Percentiles rank a stretch among this genome's conserved stretches.
Conservation (phyloP, 2,888 invertebrate genomes). For the Drosophila kokeensis region DNA sequence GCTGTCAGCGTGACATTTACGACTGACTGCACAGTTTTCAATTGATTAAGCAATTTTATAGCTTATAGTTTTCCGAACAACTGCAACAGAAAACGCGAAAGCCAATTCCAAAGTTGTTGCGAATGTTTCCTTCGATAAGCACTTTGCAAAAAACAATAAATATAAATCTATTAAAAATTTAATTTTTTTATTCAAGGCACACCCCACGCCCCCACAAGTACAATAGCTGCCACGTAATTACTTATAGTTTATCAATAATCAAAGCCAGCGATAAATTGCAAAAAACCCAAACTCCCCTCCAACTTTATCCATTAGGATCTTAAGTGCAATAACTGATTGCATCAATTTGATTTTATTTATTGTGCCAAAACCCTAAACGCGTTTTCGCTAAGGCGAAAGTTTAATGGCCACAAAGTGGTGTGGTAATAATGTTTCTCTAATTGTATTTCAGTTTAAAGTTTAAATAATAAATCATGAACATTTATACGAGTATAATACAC, state of each 20-base stretch:
- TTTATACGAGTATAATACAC: background rate
- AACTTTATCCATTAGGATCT: conserved; percentile 8
- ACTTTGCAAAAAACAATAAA: conserved; percentile 4
- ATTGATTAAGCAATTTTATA: conserved; percentile 77
- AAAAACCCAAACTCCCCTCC: background rate
- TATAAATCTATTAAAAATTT: conserved; percentile 23
- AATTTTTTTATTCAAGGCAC: background rate
- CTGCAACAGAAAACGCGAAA: conserved; percentile 7
- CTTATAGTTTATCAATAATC: background rate
- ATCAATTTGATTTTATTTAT: conserved; percentile 28
- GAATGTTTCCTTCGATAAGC: conserved; percentile 41
- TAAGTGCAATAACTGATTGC: conserved; percentile 8
- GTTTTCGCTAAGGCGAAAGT: conserved; percentile 10
- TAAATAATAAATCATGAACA: background rate
- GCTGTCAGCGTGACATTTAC: conserved; percentile 69
- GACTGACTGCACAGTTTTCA: conserved; percentile 70
- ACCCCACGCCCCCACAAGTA: background rate
- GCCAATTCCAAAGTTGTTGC: conserved; percentile 21
- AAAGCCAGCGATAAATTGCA: background rate
- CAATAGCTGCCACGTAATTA: background rate
- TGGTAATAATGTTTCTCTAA: background rate
- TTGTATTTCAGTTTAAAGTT: conserved; percentile 1
- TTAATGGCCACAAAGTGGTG: conserved; percentile 15
- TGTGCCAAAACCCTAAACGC: conserved; percentile 10
- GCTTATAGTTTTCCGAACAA: conserved; percentile 23